Evolutionary conservation across 1,140 invertebrate genomes (phyloP).

Genomic region (Berghia stephanieae): DNA sequence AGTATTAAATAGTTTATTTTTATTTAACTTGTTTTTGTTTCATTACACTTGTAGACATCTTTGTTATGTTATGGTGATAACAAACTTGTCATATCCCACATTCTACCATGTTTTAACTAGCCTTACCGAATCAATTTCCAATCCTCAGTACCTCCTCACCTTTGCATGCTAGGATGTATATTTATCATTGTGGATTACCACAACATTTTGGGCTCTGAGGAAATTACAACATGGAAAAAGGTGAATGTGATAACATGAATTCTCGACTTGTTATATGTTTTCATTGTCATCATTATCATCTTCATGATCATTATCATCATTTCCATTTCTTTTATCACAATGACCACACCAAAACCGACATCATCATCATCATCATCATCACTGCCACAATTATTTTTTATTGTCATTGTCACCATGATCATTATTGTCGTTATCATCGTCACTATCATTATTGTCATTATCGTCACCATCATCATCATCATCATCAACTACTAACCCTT

Average conservation of each 20-base stretch:
- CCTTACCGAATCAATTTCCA: not conserved
- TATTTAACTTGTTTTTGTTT: too few species aligned
- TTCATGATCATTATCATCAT: too few species aligned
- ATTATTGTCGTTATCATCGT: too few species aligned
- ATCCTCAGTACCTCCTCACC: constrained; percentile 80
- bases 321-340: not conserved
- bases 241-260: constrained; percentile 51
- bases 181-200: constrained; percentile 85
- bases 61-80: too few species aligned
- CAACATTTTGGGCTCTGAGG: constrained; percentile 70
- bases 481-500: too few species aligned
- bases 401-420: not conserved
- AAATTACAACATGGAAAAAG: constrained; percentile 78
- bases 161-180: constrained; percentile 90
- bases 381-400: too few species aligned
- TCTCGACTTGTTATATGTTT: not conserved
- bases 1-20: too few species aligned
- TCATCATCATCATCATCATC: not conserved
- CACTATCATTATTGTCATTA: too few species aligned
- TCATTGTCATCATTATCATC: not conserved
- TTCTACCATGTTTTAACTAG: not conserved
- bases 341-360: not conserved
- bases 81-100: too few species aligned
- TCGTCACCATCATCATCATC: too few species aligned
- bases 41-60: too few species aligned